These are phyloP conservation scores for Tragelaphus eurycerus DNA, from an alignment of 2,797 vertebrate species.

Conservation along the genomic window DNA sequence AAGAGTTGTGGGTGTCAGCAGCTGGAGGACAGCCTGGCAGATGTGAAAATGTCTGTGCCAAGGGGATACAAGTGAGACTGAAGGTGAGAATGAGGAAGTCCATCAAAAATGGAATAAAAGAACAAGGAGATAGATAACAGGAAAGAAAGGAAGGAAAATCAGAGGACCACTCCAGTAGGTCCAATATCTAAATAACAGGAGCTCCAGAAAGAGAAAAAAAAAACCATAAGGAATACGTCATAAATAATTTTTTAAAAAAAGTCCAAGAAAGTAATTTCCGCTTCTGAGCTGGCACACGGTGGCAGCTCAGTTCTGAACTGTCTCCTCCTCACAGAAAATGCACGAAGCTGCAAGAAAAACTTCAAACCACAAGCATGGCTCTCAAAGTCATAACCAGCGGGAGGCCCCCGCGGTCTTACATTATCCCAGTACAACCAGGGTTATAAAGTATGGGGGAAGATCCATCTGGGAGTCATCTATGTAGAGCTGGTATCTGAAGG, in stretches of 20 bases:
- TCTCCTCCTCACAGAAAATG: not conserved
- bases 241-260: not conserved
- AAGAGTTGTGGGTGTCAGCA: not conserved
- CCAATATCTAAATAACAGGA: not conserved
- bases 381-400: not conserved
- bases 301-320: not conserved
- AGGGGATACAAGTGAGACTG: too few species aligned
- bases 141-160: not conserved
- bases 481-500: too few species aligned
- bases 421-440: not conserved
- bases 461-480: not conserved
- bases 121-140: not conserved
- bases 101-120: not conserved
- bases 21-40: not conserved
- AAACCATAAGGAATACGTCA: not conserved
- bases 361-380: not conserved
- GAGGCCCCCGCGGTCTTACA: not conserved
- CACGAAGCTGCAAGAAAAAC: accelerated
- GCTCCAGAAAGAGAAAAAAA: too few species aligned
- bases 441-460: not conserved
- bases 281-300: not conserved
- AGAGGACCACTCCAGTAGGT: too few species aligned
- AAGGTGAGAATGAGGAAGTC: not conserved
- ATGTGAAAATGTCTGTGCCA: accelerated
- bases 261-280: not conserved